Conservation (phyloP, 1,140 invertebrate species). For the Drosophila suzukii region DNA sequence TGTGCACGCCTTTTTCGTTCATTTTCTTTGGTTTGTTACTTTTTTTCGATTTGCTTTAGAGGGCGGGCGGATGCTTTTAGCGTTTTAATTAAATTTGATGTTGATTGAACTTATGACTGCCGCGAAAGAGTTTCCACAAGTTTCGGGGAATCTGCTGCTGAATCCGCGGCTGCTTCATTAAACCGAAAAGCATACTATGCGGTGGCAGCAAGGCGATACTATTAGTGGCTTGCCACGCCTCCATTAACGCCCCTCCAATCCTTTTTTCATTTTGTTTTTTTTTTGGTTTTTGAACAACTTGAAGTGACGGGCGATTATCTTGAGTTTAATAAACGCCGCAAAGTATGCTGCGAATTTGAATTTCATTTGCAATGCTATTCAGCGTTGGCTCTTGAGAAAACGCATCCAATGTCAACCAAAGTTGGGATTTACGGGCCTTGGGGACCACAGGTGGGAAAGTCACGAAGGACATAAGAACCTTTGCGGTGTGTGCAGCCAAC, state of each 20-base stretch:
- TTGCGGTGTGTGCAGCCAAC: no score
- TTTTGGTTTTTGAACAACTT: slow-evolving; percentile 27
- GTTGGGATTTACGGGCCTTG: slow-evolving; percentile 29
- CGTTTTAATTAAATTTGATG: slow-evolving; percentile 83
- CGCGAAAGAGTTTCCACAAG: slow-evolving; percentile 46
- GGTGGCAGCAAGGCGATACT: slow-evolving; percentile 36
- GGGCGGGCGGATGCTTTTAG: slow-evolving; percentile 71
- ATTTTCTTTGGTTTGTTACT: slow-evolving; percentile 7
- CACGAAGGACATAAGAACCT: slow-evolving; percentile 14
- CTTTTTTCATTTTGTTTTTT: neutral
- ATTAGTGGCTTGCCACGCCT: slow-evolving; percentile 36
- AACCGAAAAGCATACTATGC: slow-evolving; percentile 53
- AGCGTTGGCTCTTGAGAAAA: slow-evolving; percentile 1
- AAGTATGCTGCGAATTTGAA: slow-evolving; percentile 51
- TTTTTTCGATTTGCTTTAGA: slow-evolving; percentile 51
- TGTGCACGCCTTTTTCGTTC: slow-evolving; percentile 5
- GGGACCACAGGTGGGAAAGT: slow-evolving; percentile 28
- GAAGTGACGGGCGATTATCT: no score
- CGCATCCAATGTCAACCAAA: slow-evolving; percentile 3
- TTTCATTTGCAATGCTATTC: slow-evolving; percentile 33
- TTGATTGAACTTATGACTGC: slow-evolving; percentile 80
- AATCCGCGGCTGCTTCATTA: slow-evolving; percentile 46
- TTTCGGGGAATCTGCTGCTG: slow-evolving; percentile 26
- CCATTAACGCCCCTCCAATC: neutral
- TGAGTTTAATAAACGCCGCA: slow-evolving; percentile 33